Base-by-base conservation (phyloP, 2,888 invertebrate genomes). In the Ernsta delagoae region DNA sequence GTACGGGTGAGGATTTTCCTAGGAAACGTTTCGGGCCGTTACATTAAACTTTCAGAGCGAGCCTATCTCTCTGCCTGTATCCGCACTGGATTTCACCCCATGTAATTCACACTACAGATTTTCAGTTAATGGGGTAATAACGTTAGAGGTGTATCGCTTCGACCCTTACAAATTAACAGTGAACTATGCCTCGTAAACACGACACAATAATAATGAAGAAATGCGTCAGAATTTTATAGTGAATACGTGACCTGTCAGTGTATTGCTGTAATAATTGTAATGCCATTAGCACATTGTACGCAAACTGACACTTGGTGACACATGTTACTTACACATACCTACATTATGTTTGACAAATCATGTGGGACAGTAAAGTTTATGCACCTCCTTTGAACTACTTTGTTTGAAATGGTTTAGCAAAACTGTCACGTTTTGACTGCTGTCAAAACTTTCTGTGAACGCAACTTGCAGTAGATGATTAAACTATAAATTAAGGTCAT, bases 21-120 rank as follows among this genome's bases (percentile, higher is more conserved):
- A 83, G 83, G 80, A 79, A 83, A 79, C 80, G 70, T 71, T 75
- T 73, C 77, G 81, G 81, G 79, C 83, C 81, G 79, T 84, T 81
- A 85, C 87, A 89, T 89, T 88, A 89, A 89, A 89, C 72, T 88
- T 89, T 89, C 86, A 89, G 75, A 70, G 75, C 77, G 64, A 79
- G 79, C 78, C 78, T 80, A 78, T 78, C 78, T 77, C 81, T 78
- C 79, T 79, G 75, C 75, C 75, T 73, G 75, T 78, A 80, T 83
- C 77, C 81, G 78, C 74, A 77, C 75, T 80, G 79, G 79, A 82
- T 80, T 85, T 84, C 81, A 83, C 79, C 78, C 78, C 75, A 78
- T 81, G 79, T 85, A 83, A 86, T 86, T 85, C 84, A 84, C 84
- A 84, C 83, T 83, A 82, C 83, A 76, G 77, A 77, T 79, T 84